phyloP scores from a whole-genome alignment of 1,140 invertebrate genomes.

The Triops longicaudatus region DNA sequence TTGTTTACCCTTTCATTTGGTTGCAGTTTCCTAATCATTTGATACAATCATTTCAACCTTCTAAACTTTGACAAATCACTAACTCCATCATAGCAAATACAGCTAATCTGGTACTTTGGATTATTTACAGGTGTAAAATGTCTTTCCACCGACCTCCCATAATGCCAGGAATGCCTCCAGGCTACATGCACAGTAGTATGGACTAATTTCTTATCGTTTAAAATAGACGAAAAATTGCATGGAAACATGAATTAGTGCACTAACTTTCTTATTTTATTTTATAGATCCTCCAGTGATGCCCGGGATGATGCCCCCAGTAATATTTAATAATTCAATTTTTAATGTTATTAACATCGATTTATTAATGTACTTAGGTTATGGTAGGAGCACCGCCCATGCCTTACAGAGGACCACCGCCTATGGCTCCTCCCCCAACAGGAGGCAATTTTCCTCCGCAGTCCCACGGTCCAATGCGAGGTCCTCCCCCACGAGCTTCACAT shows the following conservation, averaged over 20 bases:
- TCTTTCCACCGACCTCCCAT: constrained; percentile 22
- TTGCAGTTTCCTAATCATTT: too few relatives aligned
- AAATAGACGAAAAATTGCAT: neutral
- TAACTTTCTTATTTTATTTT: neutral
- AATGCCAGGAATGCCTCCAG: constrained; percentile 22
- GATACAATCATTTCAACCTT: too few relatives aligned
- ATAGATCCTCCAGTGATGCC: constrained; percentile 24
- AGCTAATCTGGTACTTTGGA: too few relatives aligned
- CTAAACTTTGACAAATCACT: too few relatives aligned
- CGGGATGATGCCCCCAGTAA: constrained; percentile 22
- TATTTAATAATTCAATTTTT: neutral
- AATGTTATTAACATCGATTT: neutral
- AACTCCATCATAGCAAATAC: too few relatives aligned
- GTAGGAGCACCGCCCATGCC: constrained; percentile 23
- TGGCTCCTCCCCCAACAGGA: constrained; percentile 18
- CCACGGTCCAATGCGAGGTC: neutral
- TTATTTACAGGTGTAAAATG: constrained; percentile 1
- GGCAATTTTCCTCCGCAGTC: neutral
- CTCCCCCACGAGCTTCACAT: neutral
- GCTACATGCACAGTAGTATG: constrained; percentile 18
- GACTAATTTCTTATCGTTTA: neutral
- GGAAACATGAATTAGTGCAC: neutral
- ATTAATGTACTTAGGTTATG: constrained; percentile 20
- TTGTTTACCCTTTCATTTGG: too few relatives aligned
- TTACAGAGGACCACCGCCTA: constrained; percentile 6